Evolutionary conservation across 2,113 vertebrate species (phyloP).

Genomic region (Dunckerocampus dactyliophorus): DNA sequence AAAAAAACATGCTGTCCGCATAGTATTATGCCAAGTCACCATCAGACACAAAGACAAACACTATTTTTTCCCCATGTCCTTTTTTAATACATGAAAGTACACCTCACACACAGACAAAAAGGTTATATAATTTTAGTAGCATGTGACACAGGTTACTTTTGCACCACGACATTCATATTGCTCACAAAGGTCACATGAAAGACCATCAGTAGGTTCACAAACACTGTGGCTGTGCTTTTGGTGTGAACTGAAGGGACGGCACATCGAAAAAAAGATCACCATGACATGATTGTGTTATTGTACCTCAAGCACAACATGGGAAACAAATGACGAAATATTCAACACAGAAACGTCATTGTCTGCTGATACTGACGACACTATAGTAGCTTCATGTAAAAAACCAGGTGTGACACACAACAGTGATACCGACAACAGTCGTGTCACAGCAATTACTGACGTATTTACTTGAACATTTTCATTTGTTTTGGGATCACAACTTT

Average conservation of each 20-base stretch:
- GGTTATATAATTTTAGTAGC: slow-evolving; percentile 40
- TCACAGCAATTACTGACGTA: slow-evolving; percentile 26
- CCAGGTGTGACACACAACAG: slow-evolving; percentile 26
- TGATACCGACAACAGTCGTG: slow-evolving; percentile 23
- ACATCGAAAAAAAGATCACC: slow-evolving; percentile 31
- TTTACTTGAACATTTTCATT: slow-evolving; percentile 31
- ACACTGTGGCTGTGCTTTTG: slow-evolving; percentile 54
- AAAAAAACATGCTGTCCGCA: too few relatives aligned
- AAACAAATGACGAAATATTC: slow-evolving; percentile 19
- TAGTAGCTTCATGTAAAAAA: too few relatives aligned
- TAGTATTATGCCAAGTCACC: not conserved
- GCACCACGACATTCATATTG: slow-evolving; percentile 56
- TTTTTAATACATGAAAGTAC: slow-evolving; percentile 66
- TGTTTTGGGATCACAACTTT: slow-evolving; percentile 54
- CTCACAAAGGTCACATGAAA: slow-evolving; percentile 48
- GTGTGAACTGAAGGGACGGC: not conserved
- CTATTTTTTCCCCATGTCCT: slow-evolving; percentile 17
- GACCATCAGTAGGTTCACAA: slow-evolving; percentile 44
- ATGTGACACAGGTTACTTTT: slow-evolving; percentile 54
- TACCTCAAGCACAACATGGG: slow-evolving; percentile 31
- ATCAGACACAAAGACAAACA: slow-evolving; percentile 1
- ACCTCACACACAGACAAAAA: slow-evolving; percentile 60
- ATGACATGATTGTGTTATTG: slow-evolving; percentile 26
- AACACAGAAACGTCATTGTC: slow-evolving; percentile 24
- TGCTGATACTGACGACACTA: not conserved